Base-by-base conservation (phyloP, 2,797 vertebrate genomes). In the Helarctos malayanus region DNA sequence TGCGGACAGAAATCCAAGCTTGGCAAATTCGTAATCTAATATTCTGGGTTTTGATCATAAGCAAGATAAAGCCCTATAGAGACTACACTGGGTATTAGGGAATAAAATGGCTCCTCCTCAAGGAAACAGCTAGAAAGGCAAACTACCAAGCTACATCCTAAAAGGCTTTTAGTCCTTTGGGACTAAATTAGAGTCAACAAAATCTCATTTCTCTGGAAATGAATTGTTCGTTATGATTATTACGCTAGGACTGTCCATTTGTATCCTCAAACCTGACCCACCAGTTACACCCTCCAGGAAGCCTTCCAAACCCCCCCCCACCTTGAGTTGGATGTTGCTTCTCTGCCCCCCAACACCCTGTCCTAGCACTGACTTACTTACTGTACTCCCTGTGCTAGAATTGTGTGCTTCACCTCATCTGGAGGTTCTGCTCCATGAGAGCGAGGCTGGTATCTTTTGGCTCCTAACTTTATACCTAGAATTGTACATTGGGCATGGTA, bases 41-140 rank as follows among this genome's bases (percentile, higher is more conserved):
- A 68, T 94, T 95, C 45, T 57, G 68, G 57, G 49, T 47, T 91
- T 85, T 96, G 84, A 45, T 87, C 69, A 68, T 35, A 92, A 88
- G 79, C 45, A 29, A 7, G 14, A 89, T 91, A 79, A 90, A 97
- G 45, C 9, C 65, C 47, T 83, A n/a, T 3, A 71, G 81, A 91
- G 29, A 63, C 56, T 29, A 82, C 27, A 27, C 1, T 49, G 14
- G 15, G 15, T 81, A 29, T 54, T 57, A 92, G 35, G 45, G 41
- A 63, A 87, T 69, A 88, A 96, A 94, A 97, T 75, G 35, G 10
- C 11, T 79, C 19, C 4, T 82, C 23, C n/a, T 96, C 78, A 79
- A 91, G 83, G 71, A 85, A 89, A 78, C 7, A 92, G 35, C 47
- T 56, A 73, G 73, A 92, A 88, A 61, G 14, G 35, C 84, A 87